These are phyloP conservation scores for Nezara viridula DNA, from an alignment of 2,888 invertebrate genomes.

Conservation along the genomic window DNA sequence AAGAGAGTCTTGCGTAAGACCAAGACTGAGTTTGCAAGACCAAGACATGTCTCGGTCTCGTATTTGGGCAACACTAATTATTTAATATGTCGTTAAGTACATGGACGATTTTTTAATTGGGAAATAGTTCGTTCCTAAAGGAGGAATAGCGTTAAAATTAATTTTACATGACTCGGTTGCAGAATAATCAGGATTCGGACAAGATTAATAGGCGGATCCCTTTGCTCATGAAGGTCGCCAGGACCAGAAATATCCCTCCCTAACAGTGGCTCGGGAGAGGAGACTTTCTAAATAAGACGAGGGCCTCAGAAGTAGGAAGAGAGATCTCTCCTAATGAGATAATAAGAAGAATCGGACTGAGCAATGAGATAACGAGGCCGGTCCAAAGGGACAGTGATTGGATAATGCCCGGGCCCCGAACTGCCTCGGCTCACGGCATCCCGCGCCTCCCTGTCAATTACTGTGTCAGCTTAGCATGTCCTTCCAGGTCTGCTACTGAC, in stretches of 20 bases:
- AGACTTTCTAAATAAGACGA: slow-evolving; percentile 17
- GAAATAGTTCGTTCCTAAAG: too few relatives aligned
- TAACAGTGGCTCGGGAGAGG: neutral
- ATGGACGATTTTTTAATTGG: too few relatives aligned
- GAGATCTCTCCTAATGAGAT: slow-evolving; percentile 7
- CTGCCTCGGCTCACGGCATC: neutral
- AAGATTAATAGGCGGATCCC: neutral
- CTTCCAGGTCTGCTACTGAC: neutral
- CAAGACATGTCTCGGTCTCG: too few relatives aligned
- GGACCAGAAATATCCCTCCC: neutral
- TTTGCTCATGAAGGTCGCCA: neutral
- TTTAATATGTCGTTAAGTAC: too few relatives aligned
- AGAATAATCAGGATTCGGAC: neutral
- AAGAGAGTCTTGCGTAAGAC: too few relatives aligned
- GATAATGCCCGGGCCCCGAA: neutral
- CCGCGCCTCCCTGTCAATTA: neutral
- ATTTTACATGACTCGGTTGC: neutral
- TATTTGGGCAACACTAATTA: too few relatives aligned
- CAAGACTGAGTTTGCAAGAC: too few relatives aligned
- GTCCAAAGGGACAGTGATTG: neutral
- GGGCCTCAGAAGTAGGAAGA: slow-evolving; percentile 21
- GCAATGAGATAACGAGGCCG: neutral
- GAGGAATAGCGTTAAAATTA: too few relatives aligned
- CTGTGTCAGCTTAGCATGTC: neutral
- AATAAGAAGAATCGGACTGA: slow-evolving; percentile 25